Evolutionary conservation across 1,140 invertebrate species (phyloP).

Genomic region (Drosophila pectinifera): DNA sequence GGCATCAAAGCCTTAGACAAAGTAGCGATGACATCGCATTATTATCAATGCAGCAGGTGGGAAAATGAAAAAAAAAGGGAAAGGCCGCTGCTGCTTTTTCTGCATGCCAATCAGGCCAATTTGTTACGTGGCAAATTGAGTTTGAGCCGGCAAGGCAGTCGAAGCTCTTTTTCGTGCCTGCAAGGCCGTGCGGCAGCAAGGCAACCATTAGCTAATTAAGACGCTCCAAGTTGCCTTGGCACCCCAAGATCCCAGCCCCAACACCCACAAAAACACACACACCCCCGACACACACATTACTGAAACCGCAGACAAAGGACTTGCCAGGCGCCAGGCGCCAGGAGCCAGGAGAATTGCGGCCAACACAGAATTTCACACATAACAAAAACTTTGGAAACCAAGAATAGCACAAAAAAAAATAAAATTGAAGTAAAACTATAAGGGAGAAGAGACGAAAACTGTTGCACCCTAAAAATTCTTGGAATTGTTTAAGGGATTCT

Average conservation of each 20-base stretch:
- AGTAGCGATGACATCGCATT: slow-evolving; percentile 13
- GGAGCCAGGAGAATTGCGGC: slow-evolving; percentile 26
- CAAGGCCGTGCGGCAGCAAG: slow-evolving; percentile 34
- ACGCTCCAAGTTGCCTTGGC: slow-evolving; percentile 36
- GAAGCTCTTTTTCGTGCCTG: slow-evolving; percentile 55
- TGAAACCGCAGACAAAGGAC: slow-evolving; percentile 46
- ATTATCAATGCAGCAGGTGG: slow-evolving; percentile 25
- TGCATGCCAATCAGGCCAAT: slow-evolving; percentile 71
- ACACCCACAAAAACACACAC: slow-evolving; percentile 9
- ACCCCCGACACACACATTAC: slow-evolving; percentile 18
- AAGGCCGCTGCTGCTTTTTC: slow-evolving; percentile 9
- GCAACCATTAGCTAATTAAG: slow-evolving; percentile 75
- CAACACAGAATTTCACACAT: slow-evolving; percentile 37
- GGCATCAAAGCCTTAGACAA: slow-evolving; percentile 21
- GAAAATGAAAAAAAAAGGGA: slow-evolving; percentile 23
- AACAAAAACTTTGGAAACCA: slow-evolving; percentile 37
- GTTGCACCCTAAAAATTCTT: slow-evolving; percentile 5
- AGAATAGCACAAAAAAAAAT: slow-evolving; percentile 4
- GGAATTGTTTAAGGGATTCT: not conserved
- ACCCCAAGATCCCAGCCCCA: slow-evolving; percentile 6
- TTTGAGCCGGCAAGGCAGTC: slow-evolving; percentile 30
- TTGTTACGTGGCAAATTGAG: slow-evolving; percentile 62
- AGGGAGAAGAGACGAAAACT: slow-evolving; percentile 4
- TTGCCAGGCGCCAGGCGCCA: slow-evolving; percentile 14
- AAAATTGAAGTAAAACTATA: slow-evolving; percentile 24